Evolutionary conservation across 2,113 vertebrate genomes (phyloP).

Genomic region (Oncorhynchus gorbuscha): DNA sequence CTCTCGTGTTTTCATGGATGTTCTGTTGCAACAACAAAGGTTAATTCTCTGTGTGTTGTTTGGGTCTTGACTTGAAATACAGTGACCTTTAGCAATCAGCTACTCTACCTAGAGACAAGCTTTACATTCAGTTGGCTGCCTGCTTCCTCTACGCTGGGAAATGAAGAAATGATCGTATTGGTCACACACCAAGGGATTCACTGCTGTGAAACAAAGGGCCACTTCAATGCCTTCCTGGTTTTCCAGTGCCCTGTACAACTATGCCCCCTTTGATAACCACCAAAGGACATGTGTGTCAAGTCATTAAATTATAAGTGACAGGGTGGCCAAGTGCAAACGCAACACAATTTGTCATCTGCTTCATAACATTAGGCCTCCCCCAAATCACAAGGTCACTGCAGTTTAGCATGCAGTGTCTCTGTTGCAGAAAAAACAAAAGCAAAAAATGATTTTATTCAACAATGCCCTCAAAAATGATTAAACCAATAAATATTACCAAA

Average conservation of each 20-base stretch:
- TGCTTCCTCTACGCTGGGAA: slow-evolving; percentile 24
- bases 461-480: background rate
- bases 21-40: background rate
- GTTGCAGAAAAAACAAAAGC: background rate
- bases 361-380: slow-evolving; percentile 58
- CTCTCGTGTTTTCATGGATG: background rate
- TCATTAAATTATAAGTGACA: slow-evolving; percentile 51
- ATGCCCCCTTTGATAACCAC: slow-evolving; percentile 48
- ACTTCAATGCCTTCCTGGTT: slow-evolving; percentile 26
- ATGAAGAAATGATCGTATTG: slow-evolving; percentile 55
- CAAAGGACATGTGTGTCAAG: slow-evolving; percentile 47
- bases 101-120: slow-evolving; percentile 27
- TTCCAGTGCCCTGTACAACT: slow-evolving; percentile 35
- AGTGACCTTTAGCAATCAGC: slow-evolving; percentile 38
- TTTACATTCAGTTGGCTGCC: slow-evolving; percentile 15
- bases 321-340: slow-evolving; percentile 47
- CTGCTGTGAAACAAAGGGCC: slow-evolving; percentile 34
- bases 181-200: slow-evolving; percentile 51
- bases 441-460: slow-evolving; percentile 2
- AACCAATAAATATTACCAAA: background rate
- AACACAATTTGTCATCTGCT: slow-evolving; percentile 72
- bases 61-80: slow-evolving; percentile 5
- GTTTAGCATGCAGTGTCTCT: slow-evolving; percentile 39
- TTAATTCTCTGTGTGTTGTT: background rate
- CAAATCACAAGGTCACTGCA: slow-evolving; percentile 62